Percentiles rank a stretch among this genome's conserved stretches.
phyloP scores from a whole-genome alignment of 2,888 invertebrate genomes.

The Epinotia demarniana region DNA sequence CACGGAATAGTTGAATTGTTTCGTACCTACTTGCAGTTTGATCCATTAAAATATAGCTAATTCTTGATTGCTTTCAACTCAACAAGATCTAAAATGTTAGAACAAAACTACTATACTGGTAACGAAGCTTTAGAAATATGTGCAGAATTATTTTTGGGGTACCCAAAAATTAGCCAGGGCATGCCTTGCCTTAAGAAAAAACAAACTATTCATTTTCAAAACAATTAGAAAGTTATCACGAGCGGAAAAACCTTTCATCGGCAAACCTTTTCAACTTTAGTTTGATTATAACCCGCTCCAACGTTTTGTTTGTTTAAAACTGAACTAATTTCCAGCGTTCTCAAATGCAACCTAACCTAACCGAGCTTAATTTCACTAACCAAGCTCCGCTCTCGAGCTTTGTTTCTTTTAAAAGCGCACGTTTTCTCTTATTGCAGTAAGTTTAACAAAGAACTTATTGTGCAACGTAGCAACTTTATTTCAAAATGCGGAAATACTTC shows the following conservation, averaged over 20 bases:
- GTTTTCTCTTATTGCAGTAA: constrained; percentile 3
- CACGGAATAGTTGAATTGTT: constrained; percentile 11
- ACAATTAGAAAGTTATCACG: not conserved
- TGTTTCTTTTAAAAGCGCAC: constrained; percentile 3
- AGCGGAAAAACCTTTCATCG: constrained; percentile 15
- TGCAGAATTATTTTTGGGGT: too few species aligned
- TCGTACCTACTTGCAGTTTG: not conserved
- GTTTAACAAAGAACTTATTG: constrained; percentile 16
- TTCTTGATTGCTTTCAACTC: not conserved
- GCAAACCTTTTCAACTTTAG: constrained; percentile 9
- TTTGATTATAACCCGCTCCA: constrained; percentile 16
- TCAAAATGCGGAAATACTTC: constrained; percentile 7
- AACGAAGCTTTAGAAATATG: too few species aligned
- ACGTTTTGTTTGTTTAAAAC: constrained; percentile 13
- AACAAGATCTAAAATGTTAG: too few species aligned
- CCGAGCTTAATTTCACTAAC: constrained; percentile 10
- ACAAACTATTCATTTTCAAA: constrained; percentile 1
- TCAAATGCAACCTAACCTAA: constrained; percentile 21
- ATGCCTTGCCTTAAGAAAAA: not conserved
- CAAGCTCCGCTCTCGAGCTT: constrained; percentile 3
- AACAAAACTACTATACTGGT: too few species aligned
- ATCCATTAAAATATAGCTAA: too few species aligned
- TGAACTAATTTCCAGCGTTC: constrained; percentile 26
- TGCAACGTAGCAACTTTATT: constrained; percentile 12
- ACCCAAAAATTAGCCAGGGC: not conserved